Base-by-base conservation (phyloP, 2,113 vertebrate genomes). In the Desmodus rotundus region DNA sequence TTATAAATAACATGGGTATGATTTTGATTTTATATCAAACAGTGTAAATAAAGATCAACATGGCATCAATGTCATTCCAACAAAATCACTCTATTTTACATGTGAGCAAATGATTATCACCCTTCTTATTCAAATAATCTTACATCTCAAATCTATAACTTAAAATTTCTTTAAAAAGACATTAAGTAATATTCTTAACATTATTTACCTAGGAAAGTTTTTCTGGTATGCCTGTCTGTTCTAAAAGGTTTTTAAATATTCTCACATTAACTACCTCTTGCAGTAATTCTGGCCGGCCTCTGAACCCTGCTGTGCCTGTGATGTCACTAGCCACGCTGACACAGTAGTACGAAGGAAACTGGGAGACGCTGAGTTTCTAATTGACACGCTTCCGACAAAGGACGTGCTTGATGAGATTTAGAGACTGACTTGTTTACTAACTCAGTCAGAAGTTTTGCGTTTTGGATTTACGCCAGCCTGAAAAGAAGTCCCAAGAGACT, bases 401-500 rank as follows among this genome's bases (percentile, higher is more conserved):
- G 98, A 98, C 78, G 36, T 96, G 87, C 93, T 98, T 98, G 92
- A 99, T 97, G 97, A 98, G 98, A 98, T 98, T 98, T 94, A 97
- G 96, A 97, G 98, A 99, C 99, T 99, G 99, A 98, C 98, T 96
- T 97, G 96, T 95, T 97, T 97, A 98, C 98, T 98, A 98, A 98
- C 89, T 98, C 96, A 93, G 65, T 98, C 95, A 98, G 97, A 98
- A 97, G 45, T 97, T 97, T 98, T 97, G 95, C 83, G 95, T 97
- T 93, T 98, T 98, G 98, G 98, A 98, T 61, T 85, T 50, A 90
- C 87, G 98, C 97, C 98, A 98, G 97, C 85, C 97, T 97, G 92
- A 87, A 98, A 98, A 98, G 95, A 97, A 95, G 95, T 98, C 97
- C 98, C 97, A 72, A 5, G 97, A 97, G 98, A 98, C 98, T 98